Conservation (phyloP, 1,140 invertebrate genomes). For the Akabosia matsudoensis region DNA sequence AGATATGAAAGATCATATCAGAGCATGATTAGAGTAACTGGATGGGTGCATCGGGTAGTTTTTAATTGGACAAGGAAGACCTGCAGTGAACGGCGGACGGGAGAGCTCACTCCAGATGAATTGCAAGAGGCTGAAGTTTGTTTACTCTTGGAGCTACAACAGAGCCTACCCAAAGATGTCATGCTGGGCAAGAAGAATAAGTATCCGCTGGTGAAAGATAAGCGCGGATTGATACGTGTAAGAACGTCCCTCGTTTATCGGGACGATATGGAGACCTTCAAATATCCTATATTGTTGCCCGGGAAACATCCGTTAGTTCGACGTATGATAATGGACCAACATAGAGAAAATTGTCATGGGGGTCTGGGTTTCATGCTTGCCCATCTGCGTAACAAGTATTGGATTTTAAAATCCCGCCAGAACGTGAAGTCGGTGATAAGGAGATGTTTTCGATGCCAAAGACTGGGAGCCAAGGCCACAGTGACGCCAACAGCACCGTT, state of each 20-base stretch:
- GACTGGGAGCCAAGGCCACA: not conserved
- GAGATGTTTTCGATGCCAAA: not conserved
- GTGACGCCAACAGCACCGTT: slow-evolving; percentile 1
- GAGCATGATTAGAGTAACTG: too few species aligned
- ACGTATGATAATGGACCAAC: not conserved
- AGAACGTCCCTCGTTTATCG: not conserved
- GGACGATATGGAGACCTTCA: not conserved
- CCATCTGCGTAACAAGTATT: not conserved
- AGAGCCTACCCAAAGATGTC: not conserved
- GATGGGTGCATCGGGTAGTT: too few species aligned
- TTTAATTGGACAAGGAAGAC: too few species aligned
- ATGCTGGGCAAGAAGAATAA: not conserved
- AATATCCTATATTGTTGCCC: not conserved
- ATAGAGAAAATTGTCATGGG: not conserved
- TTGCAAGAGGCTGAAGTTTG: slow-evolving; percentile 16
- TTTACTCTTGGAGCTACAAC: slow-evolving; percentile 3
- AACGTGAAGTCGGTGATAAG: not conserved
- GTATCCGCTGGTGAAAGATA: not conserved
- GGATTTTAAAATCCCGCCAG: not conserved
- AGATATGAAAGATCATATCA: too few species aligned
- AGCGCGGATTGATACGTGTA: not conserved
- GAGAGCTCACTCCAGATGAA: slow-evolving; percentile 27
- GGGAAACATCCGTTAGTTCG: not conserved
- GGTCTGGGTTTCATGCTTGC: not conserved
- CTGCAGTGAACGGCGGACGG: too few species aligned